Conservation (phyloP, 2,888 invertebrate species). For the Thymelicus sylvestris region DNA sequence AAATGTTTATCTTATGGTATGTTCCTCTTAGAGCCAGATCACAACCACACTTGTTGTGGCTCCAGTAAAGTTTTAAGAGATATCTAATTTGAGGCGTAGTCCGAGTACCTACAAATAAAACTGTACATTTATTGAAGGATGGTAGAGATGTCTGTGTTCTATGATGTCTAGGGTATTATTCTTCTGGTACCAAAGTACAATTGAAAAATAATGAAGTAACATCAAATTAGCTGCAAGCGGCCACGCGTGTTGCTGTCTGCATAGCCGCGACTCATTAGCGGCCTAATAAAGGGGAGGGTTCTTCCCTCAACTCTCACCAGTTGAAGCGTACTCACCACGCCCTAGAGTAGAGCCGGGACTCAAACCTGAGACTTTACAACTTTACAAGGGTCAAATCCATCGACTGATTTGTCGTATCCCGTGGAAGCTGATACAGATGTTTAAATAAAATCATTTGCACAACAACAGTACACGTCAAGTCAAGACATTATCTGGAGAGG, state of each 20-base stretch:
- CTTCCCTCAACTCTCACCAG: slow-evolving; percentile 2
- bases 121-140: too few relatives aligned
- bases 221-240: not conserved
- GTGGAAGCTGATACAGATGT: not conserved
- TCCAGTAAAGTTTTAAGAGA: too few relatives aligned
- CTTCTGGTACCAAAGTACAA: too few relatives aligned
- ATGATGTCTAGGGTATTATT: too few relatives aligned
- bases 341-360: not conserved
- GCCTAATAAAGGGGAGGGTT: not conserved
- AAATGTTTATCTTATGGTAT: too few relatives aligned
- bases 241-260: not conserved
- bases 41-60: too few relatives aligned
- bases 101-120: too few relatives aligned
- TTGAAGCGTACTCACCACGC: not conserved
- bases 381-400: not conserved
- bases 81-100: too few relatives aligned
- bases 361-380: too few relatives aligned
- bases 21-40: too few relatives aligned
- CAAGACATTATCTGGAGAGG: slow-evolving; percentile 1
- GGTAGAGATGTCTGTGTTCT: too few relatives aligned
- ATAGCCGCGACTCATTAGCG: slow-evolving; percentile 2
- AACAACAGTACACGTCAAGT: not conserved
- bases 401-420: not conserved
- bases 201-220: not conserved
- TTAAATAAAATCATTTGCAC: not conserved